A percentile compares a stretch with the other conserved stretches of the same genome.
These are phyloP conservation scores for Lacerta viridis DNA, from an alignment of 2,797 vertebrate species.

Conservation along the genomic window DNA sequence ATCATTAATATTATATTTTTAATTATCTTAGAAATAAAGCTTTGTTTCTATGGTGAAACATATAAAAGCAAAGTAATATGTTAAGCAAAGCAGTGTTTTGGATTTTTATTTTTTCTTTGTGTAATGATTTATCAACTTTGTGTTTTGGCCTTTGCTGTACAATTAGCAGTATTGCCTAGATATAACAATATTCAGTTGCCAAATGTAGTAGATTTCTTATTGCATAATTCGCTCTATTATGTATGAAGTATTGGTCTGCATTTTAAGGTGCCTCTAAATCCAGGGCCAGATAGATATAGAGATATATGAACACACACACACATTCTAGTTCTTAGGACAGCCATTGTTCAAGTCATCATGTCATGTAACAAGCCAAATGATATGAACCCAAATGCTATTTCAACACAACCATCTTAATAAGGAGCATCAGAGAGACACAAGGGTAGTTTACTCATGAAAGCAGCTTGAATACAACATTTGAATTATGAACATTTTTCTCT, in stretches of 20 bases:
- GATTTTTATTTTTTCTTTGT: constrained; percentile 54
- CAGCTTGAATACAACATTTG: background rate
- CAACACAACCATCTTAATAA: background rate
- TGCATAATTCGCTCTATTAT: background rate
- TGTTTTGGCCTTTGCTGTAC: constrained; percentile 72
- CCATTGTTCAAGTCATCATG: background rate
- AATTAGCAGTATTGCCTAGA: constrained; percentile 63
- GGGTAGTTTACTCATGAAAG: background rate
- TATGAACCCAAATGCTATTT: background rate
- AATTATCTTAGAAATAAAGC: constrained; percentile 72
- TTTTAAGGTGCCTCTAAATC: background rate
- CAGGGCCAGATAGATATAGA: background rate
- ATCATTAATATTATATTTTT: constrained; percentile 63
- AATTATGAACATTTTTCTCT: background rate
- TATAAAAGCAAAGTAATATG: constrained; percentile 58
- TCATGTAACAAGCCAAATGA: background rate
- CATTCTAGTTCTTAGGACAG: background rate
- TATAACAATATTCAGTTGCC: constrained; percentile 33
- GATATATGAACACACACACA: background rate
- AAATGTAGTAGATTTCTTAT: background rate
- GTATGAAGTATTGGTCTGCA: background rate
- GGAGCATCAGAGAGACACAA: background rate
- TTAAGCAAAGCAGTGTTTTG: constrained; percentile 56
- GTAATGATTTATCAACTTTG: constrained; percentile 69
- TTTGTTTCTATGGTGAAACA: constrained; percentile 54